Evolutionary conservation across 2,113 vertebrate genomes (phyloP).

Genomic region (Hypanus sabinus): DNA sequence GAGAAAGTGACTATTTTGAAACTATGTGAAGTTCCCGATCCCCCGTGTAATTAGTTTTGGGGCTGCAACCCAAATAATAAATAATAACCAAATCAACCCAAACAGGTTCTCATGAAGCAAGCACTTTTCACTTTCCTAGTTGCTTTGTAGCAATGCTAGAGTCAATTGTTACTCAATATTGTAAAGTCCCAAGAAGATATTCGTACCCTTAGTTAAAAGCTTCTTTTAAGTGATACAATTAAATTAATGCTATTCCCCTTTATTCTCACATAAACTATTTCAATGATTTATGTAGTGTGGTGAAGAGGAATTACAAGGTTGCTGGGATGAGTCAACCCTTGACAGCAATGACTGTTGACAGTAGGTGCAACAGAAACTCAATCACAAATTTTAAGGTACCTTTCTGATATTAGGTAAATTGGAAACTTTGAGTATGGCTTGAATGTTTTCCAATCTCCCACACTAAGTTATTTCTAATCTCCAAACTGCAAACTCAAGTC

Average conservation of each 20-base stretch:
- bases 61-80: neutral
- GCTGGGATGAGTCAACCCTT: neutral
- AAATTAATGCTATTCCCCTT: neutral
- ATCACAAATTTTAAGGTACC: neutral
- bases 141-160: neutral
- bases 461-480: slow-evolving; percentile 36
- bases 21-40: neutral
- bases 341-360: neutral
- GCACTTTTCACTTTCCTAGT: neutral
- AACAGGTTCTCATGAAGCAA: neutral
- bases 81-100: neutral
- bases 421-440: neutral
- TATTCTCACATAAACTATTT: neutral
- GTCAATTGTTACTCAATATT: neutral
- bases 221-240: neutral
- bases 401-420: neutral
- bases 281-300: neutral
- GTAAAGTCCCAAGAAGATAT: neutral
- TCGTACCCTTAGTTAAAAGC: neutral
- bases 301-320: neutral
- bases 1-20: neutral
- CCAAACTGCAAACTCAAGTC: slow-evolving; percentile 15
- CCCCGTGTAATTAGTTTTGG: neutral
- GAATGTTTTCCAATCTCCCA: slow-evolving; percentile 29
- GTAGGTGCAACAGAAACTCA: neutral